Evolutionary conservation across 2,888 invertebrate genomes (phyloP).

Genomic region (Chymomyza amoena): DNA sequence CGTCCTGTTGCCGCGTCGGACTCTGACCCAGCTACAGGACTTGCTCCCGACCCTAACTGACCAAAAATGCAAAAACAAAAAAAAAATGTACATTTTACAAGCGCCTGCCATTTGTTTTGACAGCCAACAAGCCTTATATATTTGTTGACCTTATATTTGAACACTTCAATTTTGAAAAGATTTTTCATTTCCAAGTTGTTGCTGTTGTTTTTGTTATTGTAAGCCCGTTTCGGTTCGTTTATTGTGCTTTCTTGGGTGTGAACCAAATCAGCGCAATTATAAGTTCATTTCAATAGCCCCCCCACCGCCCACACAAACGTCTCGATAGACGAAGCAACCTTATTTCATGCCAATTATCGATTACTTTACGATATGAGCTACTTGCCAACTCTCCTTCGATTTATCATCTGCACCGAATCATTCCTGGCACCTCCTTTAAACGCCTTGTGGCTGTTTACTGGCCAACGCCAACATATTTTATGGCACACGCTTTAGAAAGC

Average conservation of each 20-base stretch:
- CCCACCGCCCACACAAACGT: no score
- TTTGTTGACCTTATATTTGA: background rate
- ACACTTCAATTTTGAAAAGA: background rate
- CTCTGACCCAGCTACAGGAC: background rate
- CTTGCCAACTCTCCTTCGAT: background rate
- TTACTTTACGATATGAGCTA: background rate
- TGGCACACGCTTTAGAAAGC: slow-evolving; percentile 22
- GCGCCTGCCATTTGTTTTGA: background rate
- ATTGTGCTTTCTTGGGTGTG: slow-evolving; percentile 4
- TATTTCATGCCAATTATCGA: background rate
- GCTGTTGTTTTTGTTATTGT: slow-evolving; percentile 4
- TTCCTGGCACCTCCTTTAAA: background rate
- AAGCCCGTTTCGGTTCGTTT: background rate
- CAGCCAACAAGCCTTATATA: background rate
- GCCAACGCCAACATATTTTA: slow-evolving; percentile 15
- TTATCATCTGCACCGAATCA: background rate
- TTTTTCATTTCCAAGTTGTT: background rate
- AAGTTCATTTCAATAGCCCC: background rate
- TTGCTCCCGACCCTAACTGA: no score
- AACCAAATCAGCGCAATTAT: background rate
- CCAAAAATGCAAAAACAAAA: background rate
- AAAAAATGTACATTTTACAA: slow-evolving; percentile 38
- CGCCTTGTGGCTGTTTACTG: slow-evolving; percentile 2
- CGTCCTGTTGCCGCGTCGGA: background rate
- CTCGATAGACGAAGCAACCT: background rate